Base-by-base conservation (phyloP, 2,888 invertebrate genomes). In the Erebia aethiops region DNA sequence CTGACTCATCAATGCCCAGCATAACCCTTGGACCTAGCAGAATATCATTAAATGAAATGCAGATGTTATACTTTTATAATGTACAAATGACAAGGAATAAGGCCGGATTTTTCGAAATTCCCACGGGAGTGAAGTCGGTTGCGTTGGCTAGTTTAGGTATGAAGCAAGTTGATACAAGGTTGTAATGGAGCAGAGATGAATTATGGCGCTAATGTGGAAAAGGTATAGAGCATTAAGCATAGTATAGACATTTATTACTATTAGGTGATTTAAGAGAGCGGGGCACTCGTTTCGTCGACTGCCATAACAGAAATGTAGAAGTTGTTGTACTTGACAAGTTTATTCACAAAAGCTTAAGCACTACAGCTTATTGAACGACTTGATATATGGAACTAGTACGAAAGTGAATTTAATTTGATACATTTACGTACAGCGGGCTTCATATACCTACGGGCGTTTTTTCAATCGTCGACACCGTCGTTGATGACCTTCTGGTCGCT, bases 301-400 rank as follows among this genome's bases (percentile, higher is more conserved):
- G 51, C 66, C 60, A 71, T 69, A 74, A 69, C 72, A 71, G 67
- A 72, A 75, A 74, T 75, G 75, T 76, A 73, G 74, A 72, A 76
- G 75, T 76, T 71, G 78, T 79, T 75, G 77, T 79, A 79, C 79
- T 79, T 79, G 79, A 79, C 78, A 75, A 77, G 67, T 78, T 77
- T 74, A 76, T 74, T 73, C 72, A 76, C 73, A 76, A 77, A 77
- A 76, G 73, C 69, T 71, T 72, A 74, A 73, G 54, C 72, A 72
- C 69, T 67, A 35, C 57, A 62, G 49, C 61, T 63, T 60, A 74
- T 66, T 54, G 69, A 76, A 71, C 71, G 68, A 69, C 72, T 75
- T 74, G 68, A 67, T 65, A 64, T 61, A 61, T 43, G 18, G 54
- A 73, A 74, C 70, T 72, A 43, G 62, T 69, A 74, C 67, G 69